Evolutionary conservation across 2,797 vertebrate species (phyloP).

Genomic region (Eptatretus atami): DNA sequence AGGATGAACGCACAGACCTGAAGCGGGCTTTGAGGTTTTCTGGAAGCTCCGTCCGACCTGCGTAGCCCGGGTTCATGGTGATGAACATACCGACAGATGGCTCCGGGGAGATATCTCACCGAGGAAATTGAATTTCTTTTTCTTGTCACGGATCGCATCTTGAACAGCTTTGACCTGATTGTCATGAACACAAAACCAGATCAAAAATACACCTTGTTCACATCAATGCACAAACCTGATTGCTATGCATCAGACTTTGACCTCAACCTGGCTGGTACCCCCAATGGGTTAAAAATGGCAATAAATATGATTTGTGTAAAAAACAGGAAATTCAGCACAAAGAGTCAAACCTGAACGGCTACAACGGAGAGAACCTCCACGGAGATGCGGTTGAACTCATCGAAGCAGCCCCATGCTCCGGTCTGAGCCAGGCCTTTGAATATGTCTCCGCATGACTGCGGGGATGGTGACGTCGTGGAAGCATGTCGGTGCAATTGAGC

Average conservation of each 20-base stretch:
- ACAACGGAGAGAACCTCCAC: slow-evolving; percentile 88
- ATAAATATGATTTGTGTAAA: no score
- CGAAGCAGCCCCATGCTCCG: slow-evolving; percentile 88
- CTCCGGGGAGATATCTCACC: slow-evolving; percentile 52
- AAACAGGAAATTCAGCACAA: no score
- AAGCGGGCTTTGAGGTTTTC: slow-evolving; percentile 91
- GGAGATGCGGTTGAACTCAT: slow-evolving; percentile 84
- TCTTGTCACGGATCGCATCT: slow-evolving; percentile 64
- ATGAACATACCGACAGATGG: slow-evolving; percentile 79
- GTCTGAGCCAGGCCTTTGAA: slow-evolving; percentile 90
- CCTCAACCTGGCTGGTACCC: no score
- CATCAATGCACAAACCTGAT: no score
- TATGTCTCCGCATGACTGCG: slow-evolving; percentile 74
- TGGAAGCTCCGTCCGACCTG: slow-evolving; percentile 61
- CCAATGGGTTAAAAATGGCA: no score
- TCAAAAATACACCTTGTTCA: no score
- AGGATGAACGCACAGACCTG: slow-evolving; percentile 18
- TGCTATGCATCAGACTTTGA: no score
- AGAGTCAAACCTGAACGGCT: slow-evolving; percentile 44
- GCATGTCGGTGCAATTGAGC: no score
- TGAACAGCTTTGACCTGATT: slow-evolving; percentile 74
- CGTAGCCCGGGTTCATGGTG: slow-evolving; percentile 92
- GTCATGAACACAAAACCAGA: not conserved
- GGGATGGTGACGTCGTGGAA: no score
- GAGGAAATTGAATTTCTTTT: slow-evolving; percentile 49